Base-by-base conservation (phyloP, 2,888 invertebrate genomes). In the Cephus pulcher region DNA sequence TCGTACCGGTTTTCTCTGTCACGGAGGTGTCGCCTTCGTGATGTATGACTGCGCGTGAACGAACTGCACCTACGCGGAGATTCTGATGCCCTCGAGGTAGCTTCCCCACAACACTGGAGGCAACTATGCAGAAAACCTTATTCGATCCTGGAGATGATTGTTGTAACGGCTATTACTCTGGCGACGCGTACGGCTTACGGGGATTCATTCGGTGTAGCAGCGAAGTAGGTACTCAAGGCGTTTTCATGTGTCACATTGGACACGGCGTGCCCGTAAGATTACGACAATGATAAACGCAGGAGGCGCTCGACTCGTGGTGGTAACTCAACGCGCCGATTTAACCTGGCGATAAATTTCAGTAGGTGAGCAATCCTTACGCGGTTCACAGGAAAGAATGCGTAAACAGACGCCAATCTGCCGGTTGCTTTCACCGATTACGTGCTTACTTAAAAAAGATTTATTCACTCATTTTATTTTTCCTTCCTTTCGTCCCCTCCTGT, bases 201-300 rank as follows among this genome's bases (percentile, higher is more conserved):
- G 23, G 56, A 56, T 23, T 56, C 56, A 56, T 56, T 56, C 56
- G 56, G 56, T 23, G 56, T 56, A 56, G 23, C 23, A 56, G 23
- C 9, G 23, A 56, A 56, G 56, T 23, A 23, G 56, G 56, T 56
- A 56, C 56, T 56, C 56, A 9, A 56, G 56, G 56, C 71, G 71
- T 71, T 34, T 34, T 34, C 33, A 71, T 33, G 71, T 71, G 71
- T 71, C 71, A 34, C 71, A 71, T 71, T 71, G 30, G 71, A 71
- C 71, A 33, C 71, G 71, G 33, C 71, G 12, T 15, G 71, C 71
- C 30, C 71, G 71, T 71, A 33, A 32, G 71, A 71, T 71, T 71
- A 71, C 71, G 71, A 71, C 33, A 34, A 71, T 71, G 71, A 71
- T 12, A 71, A 71, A 71, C 71, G 71, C 71, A 56, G 56, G 23